Percentiles rank a stretch among this genome's conserved stretches.
Conservation (phyloP, 1,140 invertebrate genomes). For the Berghia stephanieae region DNA sequence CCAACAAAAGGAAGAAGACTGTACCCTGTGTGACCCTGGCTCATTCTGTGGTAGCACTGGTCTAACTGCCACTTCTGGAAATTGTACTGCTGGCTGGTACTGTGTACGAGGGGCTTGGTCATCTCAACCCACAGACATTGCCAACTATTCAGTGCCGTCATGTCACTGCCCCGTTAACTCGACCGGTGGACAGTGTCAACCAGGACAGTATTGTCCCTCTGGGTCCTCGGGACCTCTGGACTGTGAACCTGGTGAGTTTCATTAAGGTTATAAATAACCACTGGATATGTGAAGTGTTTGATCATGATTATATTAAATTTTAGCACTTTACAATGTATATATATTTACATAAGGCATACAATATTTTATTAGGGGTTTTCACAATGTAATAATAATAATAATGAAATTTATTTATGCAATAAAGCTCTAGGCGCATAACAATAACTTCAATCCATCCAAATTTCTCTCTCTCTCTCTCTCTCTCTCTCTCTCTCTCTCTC, state of each 20-base stretch:
- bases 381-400: no score
- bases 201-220: constrained; percentile 56
- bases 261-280: background rate
- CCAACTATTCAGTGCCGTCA: constrained; percentile 43
- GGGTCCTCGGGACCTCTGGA: constrained; percentile 50
- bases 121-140: constrained; percentile 52
- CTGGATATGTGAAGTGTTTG: background rate
- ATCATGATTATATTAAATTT: no score
- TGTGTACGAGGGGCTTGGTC: constrained; percentile 58
- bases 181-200: constrained; percentile 61
- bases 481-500: no score
- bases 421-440: no score
- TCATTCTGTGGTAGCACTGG: constrained; percentile 56
- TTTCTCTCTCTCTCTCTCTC: no score
- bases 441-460: no score
- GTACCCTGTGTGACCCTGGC: constrained; percentile 55
- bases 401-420: no score
- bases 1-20: constrained; percentile 44
- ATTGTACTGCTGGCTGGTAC: constrained; percentile 60
- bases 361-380: no score
- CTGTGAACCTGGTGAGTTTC: constrained; percentile 52
- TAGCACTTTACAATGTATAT: no score
- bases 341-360: no score
- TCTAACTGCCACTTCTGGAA: constrained; percentile 43
- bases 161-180: constrained; percentile 57